Base-by-base conservation (phyloP, 2,797 vertebrate genomes). In the Chiroxiphia lanceolata region DNA sequence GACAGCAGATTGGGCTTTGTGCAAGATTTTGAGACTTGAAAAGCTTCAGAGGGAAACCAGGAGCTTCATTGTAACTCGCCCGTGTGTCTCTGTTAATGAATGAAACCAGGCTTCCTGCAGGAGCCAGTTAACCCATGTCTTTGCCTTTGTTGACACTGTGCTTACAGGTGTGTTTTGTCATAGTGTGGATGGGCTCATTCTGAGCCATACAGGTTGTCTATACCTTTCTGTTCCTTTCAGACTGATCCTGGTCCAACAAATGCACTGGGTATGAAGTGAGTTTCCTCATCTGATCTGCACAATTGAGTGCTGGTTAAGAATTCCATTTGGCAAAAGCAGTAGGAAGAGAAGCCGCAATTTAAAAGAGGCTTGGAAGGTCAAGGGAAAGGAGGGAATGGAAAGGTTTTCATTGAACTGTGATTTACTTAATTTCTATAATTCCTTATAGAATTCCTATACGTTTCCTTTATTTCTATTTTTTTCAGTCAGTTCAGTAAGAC, bases 1-100 rank as follows among this genome's bases (percentile, higher is more conserved):
- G 87, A 65, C 57, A 74, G 70, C 31, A 1, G 48, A 6, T 3
- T 44, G 45, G 34, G 57, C n/a, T 93, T 87, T 51, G 38, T 75
- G 83, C 16, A 38, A 63, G 65, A 54, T 81, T 92, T 48, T 61
- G 53, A 91, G 72, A 12, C 31, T 50, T 36, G 48, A 33, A 70
- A 90, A 92, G 69, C 76, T 75, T 26, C 51, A 72, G 85, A 77
- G 51, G 56, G 59, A 92, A 85, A 91, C 11, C 33, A 12, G 42
- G 53, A 78, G 65, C 60, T 81, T 67, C 4, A 7, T 90, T 94
- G 84, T 47, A 70, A 70, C 83, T 86, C 5, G 14, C 68, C 45
- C 22, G 25, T 21, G 18, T 53, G 53, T 40, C 79, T 82, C 76
- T 83, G 90, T 78, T 93, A 94, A 93, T 96, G 94, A 96, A 94